phyloP scores from a whole-genome alignment of 2,113 vertebrate species.

The Promerops cafer region DNA sequence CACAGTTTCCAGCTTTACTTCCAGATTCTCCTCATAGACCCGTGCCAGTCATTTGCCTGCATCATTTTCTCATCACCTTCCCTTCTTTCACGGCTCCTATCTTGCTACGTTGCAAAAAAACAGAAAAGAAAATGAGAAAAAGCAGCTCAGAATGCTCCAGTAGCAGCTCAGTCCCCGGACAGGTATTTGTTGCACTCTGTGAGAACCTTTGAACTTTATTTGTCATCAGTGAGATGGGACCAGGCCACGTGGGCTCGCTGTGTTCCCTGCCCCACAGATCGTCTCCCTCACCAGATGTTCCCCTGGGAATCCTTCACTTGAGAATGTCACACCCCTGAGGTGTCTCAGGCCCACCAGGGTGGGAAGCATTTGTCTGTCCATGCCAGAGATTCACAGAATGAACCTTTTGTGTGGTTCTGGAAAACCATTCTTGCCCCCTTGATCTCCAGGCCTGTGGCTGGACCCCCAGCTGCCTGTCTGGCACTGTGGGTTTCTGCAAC shows the following conservation, averaged over 20 bases:
- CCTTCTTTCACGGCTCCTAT: not conserved
- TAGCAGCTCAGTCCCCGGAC: not conserved
- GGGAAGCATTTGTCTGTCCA: not conserved
- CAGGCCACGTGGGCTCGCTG: not conserved
- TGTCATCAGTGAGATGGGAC: not conserved
- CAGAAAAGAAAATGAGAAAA: not conserved
- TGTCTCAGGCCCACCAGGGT: not conserved
- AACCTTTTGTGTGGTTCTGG: not conserved
- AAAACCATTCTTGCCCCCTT: not conserved
- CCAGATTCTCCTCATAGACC: not conserved
- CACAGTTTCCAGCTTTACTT: not conserved
- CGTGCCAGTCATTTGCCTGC: not conserved
- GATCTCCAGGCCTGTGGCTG: not conserved
- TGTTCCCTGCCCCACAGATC: not conserved
- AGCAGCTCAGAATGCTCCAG: not conserved
- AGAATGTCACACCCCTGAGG: not conserved
- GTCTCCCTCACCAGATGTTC: not conserved
- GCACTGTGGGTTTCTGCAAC: not conserved
- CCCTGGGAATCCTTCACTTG: not conserved
- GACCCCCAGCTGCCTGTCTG: not conserved
- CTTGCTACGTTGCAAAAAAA: not conserved
- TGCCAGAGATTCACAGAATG: not conserved
- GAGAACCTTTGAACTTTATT: not conserved
- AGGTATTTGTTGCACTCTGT: not conserved
- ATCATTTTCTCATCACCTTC: not conserved